These are phyloP conservation scores for Plusia festucae DNA, from an alignment of 2,888 invertebrate genomes.

Conservation along the genomic window DNA sequence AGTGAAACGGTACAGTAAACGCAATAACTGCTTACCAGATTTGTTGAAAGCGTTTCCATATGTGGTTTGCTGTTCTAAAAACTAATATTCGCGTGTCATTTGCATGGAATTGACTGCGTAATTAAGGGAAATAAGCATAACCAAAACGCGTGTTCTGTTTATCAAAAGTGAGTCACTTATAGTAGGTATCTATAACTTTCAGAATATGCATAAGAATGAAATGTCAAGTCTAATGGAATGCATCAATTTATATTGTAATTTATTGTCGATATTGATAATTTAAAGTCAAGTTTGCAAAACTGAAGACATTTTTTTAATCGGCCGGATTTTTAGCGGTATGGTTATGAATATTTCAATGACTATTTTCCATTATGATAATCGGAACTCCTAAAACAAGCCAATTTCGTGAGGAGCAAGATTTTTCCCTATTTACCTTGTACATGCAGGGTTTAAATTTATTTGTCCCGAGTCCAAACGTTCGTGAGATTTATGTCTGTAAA, in stretches of 20 bases:
- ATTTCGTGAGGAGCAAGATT: neutral
- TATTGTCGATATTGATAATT: too few relatives aligned
- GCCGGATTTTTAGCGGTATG: neutral
- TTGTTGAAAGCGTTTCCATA: constrained; percentile 27
- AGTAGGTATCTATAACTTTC: neutral
- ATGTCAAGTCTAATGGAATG: too few relatives aligned
- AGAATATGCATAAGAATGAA: neutral
- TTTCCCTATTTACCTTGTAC: constrained; percentile 4
- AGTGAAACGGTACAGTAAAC: constrained; percentile 8
- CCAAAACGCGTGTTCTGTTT: neutral
- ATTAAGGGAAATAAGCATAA: constrained; percentile 10
- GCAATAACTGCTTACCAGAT: constrained; percentile 21
- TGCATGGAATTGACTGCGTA: constrained; percentile 11
- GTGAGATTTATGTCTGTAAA: constrained; percentile 4
- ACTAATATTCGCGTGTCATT: constrained; percentile 13
- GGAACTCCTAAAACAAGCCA: neutral
- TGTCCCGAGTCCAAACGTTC: constrained; percentile 4
- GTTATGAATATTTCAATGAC: neutral
- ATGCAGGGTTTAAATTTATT: neutral
- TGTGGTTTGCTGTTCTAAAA: constrained; percentile 14
- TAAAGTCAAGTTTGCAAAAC: too few relatives aligned
- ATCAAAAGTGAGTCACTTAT: neutral
- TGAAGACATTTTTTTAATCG: too few relatives aligned
- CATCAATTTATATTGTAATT: too few relatives aligned
- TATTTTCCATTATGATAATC: neutral